These are phyloP conservation scores for Ceramica pisi DNA, from an alignment of 2,888 invertebrate genomes.

Conservation along the genomic window DNA sequence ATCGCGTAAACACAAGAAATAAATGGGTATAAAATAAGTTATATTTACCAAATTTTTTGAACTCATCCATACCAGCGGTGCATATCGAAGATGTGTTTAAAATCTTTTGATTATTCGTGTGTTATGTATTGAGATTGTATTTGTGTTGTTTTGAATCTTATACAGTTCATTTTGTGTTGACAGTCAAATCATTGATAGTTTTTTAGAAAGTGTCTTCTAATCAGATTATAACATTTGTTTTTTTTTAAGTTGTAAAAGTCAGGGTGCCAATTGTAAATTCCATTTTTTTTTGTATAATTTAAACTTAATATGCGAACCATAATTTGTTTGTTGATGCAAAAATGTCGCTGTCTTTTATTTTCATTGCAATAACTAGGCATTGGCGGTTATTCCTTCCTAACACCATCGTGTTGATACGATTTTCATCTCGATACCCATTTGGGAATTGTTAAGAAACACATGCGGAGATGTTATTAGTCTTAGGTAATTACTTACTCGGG, in stretches of 20 bases:
- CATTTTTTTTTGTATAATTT: neutral
- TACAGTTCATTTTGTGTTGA: neutral
- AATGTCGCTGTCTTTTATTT: conserved; percentile 12
- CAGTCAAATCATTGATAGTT: neutral
- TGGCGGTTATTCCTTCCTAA: conserved; percentile 26
- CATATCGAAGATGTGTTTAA: conserved; percentile 85
- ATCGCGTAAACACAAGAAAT: conserved; percentile 61
- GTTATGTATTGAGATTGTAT: conserved; percentile 64
- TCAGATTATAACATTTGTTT: too few species aligned
- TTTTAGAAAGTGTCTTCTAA: neutral
- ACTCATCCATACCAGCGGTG: conserved; percentile 91
- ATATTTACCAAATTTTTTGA: conserved; percentile 82
- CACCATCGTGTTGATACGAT: conserved; percentile 57
- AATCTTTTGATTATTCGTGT: conserved; percentile 76
- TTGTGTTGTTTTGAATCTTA: conserved; percentile 43
- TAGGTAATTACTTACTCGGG: conserved; percentile 79
- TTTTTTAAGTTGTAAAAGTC: neutral
- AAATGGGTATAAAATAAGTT: conserved; percentile 66
- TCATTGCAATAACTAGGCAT: conserved; percentile 17
- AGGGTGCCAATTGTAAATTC: neutral
- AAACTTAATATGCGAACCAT: neutral
- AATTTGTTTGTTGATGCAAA: neutral
- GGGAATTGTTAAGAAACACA: conserved; percentile 70
- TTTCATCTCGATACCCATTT: conserved; percentile 63
- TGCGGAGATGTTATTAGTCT: conserved; percentile 77